Percentiles rank a stretch among this genome's conserved stretches.
Evolutionary conservation across 2,797 vertebrate species (phyloP).

Genomic region (Orestias chungarensis): DNA sequence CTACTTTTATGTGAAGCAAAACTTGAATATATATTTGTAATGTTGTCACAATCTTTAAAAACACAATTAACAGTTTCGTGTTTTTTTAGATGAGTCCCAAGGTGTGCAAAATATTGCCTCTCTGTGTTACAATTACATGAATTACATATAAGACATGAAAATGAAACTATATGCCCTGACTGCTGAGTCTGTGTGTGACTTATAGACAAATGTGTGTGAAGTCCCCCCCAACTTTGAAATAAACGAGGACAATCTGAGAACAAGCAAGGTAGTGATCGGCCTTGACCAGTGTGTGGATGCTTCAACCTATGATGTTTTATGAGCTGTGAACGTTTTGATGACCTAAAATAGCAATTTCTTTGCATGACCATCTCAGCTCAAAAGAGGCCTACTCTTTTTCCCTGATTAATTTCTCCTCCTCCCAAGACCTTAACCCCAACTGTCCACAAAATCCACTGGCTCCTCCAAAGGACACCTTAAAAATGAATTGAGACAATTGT

Average conservation of each 20-base stretch:
- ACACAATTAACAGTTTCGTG: no score
- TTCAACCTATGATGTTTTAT: conserved; percentile 3
- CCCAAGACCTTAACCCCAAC: background rate
- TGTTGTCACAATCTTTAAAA: no score
- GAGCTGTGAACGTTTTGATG: background rate
- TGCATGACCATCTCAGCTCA: background rate
- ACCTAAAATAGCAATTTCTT: background rate
- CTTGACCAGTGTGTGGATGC: background rate
- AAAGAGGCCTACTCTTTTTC: background rate
- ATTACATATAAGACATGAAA: conserved; percentile 2
- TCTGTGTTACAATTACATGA: conserved; percentile 6
- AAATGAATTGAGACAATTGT: background rate
- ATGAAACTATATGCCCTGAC: conserved; percentile 5
- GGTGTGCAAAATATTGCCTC: conserved; percentile 5
- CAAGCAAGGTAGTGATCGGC: conserved; percentile 1
- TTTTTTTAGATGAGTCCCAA: no score
- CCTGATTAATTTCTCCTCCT: background rate
- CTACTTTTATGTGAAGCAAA: no score
- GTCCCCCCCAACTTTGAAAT: conserved; percentile 2
- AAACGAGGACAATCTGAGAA: conserved; percentile 1
- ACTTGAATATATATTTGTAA: no score
- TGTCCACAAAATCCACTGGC: conserved; percentile 5
- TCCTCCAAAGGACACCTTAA: background rate
- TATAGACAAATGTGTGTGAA: background rate
- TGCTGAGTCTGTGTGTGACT: conserved; percentile 1